Evolutionary conservation across 30 jellyfish, hydroid and myxozoan genomes (phyloP), one percentile per base, ranked within the genome.

Genomic region (Mastigias papua): DNA sequence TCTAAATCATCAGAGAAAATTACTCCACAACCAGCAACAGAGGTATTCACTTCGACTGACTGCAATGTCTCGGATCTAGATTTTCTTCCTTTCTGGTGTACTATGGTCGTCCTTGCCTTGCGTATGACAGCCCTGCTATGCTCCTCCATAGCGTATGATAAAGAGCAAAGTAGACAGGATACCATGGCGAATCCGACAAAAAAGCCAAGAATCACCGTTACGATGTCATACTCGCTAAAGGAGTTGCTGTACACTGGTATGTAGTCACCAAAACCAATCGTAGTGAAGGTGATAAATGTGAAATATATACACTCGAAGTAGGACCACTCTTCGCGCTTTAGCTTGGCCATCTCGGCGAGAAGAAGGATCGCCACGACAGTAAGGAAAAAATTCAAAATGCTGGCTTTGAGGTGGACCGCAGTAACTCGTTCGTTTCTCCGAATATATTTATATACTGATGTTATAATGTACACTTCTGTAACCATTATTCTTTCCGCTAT

Each of bases 251-350:
- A 86, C 0, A 58, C 22, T 8, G 94, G 94, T 23, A 86, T 61
- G 69, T 86, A 86, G 37, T 86, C 94, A 20, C 94, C 94, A 78
- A 86, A 86, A 23, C 94, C 94, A 34, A 86, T 86, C 15, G 94
- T 86, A 34, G 94, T 73, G 48, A 86, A 73, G 26, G 89, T 86
- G 48, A 86, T 86, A 29, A 60, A 35, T 27, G 69, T 51, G 76
- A 86, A 86, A 23, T 86, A 86, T 13, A 86, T 65, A 27, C 94
- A 77, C 29, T 86, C 94, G 50, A 86, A 86, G 57, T 73, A 86
- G 26, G 84, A 58, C 94, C 94, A 86, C 21, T 86, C 94, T 9
- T 19, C 20, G 62, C 94, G 65, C 78, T 86, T 86, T 49, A 86
- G 29, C 30, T 34, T 63, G 13, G 94, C 86, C 76, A 86, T 37